A percentile compares a stretch with the other conserved stretches of the same genome.
phyloP scores from a whole-genome alignment of 2,113 vertebrate species.

The Myodes glareolus region DNA sequence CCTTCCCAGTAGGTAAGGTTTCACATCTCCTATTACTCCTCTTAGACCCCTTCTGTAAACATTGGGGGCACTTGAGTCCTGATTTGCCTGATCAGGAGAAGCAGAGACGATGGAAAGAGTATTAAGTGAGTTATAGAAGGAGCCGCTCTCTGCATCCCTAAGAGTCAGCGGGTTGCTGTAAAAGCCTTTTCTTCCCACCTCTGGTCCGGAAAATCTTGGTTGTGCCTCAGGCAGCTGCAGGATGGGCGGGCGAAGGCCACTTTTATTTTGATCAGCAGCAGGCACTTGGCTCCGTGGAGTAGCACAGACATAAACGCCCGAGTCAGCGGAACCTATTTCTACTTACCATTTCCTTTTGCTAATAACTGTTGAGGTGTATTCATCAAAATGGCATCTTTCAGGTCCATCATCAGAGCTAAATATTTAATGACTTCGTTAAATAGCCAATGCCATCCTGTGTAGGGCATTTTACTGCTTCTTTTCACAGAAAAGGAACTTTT shows the following conservation, averaged over 20 bases:
- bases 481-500: not conserved
- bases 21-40: not conserved
- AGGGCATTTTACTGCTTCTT: not conserved
- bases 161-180: not conserved
- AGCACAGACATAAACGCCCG: not conserved
- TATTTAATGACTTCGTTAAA: constrained; percentile 60
- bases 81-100: too few species aligned
- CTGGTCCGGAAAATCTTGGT: not conserved
- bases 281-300: not conserved
- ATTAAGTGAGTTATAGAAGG: not conserved
- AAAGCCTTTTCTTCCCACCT: too few species aligned
- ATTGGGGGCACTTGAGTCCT: not conserved
- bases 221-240: not conserved
- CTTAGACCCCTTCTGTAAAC: fast-evolving
- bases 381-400: not conserved
- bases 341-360: constrained; percentile 53
- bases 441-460: not conserved
- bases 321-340: constrained; percentile 1
- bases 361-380: constrained; percentile 16
- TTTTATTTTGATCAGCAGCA: not conserved
- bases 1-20: not conserved
- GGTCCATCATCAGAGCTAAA: constrained; percentile 60
- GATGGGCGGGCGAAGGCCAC: not conserved
- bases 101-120: not conserved
- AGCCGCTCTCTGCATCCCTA: not conserved